phyloP scores from a whole-genome alignment of 2,888 invertebrate genomes.

The Aporophyla lueneburgensis region DNA sequence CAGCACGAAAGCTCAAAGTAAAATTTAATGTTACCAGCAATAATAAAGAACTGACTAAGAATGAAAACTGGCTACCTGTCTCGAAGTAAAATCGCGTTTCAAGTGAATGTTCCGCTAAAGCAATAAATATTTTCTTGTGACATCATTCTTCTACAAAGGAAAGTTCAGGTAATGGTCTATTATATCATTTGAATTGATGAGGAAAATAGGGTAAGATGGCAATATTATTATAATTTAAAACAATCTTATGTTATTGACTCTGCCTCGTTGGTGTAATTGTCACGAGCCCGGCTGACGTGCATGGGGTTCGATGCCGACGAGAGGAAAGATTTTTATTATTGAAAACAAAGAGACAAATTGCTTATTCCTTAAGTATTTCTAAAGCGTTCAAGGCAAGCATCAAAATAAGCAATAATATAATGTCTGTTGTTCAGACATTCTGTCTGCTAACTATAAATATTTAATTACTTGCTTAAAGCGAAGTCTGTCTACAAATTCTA shows the following conservation, averaged over 20 bases:
- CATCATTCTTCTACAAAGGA: slow-evolving; percentile 30
- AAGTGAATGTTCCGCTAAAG: slow-evolving; percentile 34
- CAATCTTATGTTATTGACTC: not conserved
- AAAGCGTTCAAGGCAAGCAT: not conserved
- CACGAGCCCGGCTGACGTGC: not conserved
- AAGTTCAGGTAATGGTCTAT: slow-evolving; percentile 25
- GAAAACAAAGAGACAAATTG: not conserved
- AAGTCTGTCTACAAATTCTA: slow-evolving; percentile 18
- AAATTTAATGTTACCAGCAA: slow-evolving; percentile 43
- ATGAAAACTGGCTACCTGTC: slow-evolving; percentile 36
- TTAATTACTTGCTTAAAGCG: slow-evolving; percentile 29
- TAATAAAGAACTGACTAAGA: slow-evolving; percentile 49
- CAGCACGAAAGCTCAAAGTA: slow-evolving; percentile 24
- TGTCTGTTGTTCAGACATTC: not conserved
- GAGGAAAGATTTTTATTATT: not conserved
- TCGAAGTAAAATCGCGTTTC: slow-evolving; percentile 37
- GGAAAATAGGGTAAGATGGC: not conserved
- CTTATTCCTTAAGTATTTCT: not conserved
- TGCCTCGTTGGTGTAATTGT: not conserved
- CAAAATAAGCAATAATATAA: not conserved
- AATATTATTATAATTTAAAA: not conserved
- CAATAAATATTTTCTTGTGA: slow-evolving; percentile 40
- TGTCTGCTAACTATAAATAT: slow-evolving; percentile 18
- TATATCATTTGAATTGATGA: slow-evolving; percentile 16
- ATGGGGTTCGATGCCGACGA: not conserved